Conservation (phyloP, 2,888 invertebrate genomes). For the Drosophila pseudotakahashii region DNA sequence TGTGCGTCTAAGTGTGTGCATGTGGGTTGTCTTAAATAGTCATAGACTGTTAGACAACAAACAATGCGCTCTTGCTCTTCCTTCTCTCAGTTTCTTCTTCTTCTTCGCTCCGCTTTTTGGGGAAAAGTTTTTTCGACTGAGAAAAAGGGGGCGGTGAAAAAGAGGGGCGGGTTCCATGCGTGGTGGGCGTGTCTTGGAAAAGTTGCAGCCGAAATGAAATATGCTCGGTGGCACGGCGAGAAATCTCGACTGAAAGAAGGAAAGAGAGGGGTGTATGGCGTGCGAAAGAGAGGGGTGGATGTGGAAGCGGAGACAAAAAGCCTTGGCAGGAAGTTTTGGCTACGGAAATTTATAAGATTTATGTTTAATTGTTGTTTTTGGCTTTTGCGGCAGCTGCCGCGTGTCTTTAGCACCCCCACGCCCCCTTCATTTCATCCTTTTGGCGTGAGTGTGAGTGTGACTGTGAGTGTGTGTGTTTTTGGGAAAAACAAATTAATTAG, state of each 20-base stretch:
- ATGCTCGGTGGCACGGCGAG: slow-evolving; percentile 72
- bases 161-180: slow-evolving; percentile 35
- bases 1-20: slow-evolving; percentile 21
- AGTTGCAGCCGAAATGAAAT: slow-evolving; percentile 77
- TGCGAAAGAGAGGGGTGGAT: not conserved
- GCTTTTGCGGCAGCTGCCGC: slow-evolving; percentile 76
- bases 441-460: not conserved
- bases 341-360: slow-evolving; percentile 77
- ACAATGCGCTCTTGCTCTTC: slow-evolving; percentile 53
- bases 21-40: slow-evolving; percentile 67
- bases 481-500: slow-evolving; percentile 73
- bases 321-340: slow-evolving; percentile 76
- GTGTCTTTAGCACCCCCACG: slow-evolving; percentile 25
- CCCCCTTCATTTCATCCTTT: slow-evolving; percentile 8
- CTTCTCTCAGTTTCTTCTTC: slow-evolving; percentile 20
- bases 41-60: slow-evolving; percentile 77
- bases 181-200: slow-evolving; percentile 69
- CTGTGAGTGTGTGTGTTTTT: slow-evolving; percentile 34
- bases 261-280: not conserved
- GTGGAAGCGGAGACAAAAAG: slow-evolving; percentile 56
- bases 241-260: slow-evolving; percentile 55
- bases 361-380: slow-evolving; percentile 79
- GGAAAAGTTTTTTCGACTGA: slow-evolving; percentile 59
- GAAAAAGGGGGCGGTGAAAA: slow-evolving; percentile 3
- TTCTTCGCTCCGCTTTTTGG: slow-evolving; percentile 25